Evolutionary conservation across 1,140 invertebrate genomes (phyloP).

Genomic region (Parasteatoda tepidariorum): DNA sequence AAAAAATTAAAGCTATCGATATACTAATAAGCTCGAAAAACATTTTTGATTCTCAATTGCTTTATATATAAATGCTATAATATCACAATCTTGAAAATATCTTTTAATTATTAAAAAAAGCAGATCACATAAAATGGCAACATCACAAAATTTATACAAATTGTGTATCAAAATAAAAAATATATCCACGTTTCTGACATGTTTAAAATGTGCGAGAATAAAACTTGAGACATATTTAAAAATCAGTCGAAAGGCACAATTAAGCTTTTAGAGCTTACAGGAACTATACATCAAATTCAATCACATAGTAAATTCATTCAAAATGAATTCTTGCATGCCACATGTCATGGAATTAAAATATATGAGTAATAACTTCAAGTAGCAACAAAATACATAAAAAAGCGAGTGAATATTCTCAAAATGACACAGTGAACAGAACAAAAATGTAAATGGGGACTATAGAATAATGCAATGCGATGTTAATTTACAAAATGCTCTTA

Average conservation of each 20-base stretch:
- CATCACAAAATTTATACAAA: too few relatives aligned
- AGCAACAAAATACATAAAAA: not conserved
- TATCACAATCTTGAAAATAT: too few relatives aligned
- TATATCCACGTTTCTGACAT: too few relatives aligned
- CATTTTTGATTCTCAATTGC: too few relatives aligned
- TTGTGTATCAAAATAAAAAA: too few relatives aligned
- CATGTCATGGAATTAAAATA: not conserved
- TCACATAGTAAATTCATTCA: too few relatives aligned
- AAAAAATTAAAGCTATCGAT: too few relatives aligned
- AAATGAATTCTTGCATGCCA: not conserved
- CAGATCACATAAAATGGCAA: too few relatives aligned
- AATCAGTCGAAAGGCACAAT: not conserved
- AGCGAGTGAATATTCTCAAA: not conserved
- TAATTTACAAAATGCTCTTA: constrained; percentile 7
- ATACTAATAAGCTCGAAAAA: too few relatives aligned
- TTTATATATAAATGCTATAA: too few relatives aligned
- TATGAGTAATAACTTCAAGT: not conserved
- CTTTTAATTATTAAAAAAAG: too few relatives aligned
- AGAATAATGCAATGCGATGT: constrained; percentile 6
- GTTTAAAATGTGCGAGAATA: not conserved
- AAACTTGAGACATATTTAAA: not conserved
- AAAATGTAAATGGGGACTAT: constrained; percentile 5
- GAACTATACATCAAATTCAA: too few relatives aligned
- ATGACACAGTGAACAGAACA: not conserved
- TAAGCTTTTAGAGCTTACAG: not conserved